phyloP scores from a whole-genome alignment of 1,140 invertebrate genomes.

The Pectinophora gossypiella region DNA sequence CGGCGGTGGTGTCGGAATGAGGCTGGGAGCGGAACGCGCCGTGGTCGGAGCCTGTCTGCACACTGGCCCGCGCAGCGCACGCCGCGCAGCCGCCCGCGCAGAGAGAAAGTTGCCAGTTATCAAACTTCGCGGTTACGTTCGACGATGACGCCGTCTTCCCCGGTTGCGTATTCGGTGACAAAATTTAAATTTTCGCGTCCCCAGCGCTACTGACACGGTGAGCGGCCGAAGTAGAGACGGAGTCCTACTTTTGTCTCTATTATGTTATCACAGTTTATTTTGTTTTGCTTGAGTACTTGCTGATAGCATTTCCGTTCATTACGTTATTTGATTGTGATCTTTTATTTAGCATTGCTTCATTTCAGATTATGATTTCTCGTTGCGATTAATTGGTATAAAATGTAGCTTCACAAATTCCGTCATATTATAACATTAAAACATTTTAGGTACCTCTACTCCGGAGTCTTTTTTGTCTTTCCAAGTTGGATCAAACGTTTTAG shows the following conservation, averaged over 20 bases:
- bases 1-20: slow-evolving; percentile 42
- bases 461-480: no score
- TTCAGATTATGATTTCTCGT: no score
- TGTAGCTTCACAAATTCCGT: no score
- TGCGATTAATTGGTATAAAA: no score
- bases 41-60: slow-evolving; percentile 28
- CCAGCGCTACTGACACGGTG: slow-evolving; percentile 63
- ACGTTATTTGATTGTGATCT: no score
- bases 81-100: slow-evolving; percentile 9
- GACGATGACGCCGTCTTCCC: slow-evolving; percentile 60
- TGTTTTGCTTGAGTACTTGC: no score
- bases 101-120: slow-evolving; percentile 70
- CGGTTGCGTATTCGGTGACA: slow-evolving; percentile 68
- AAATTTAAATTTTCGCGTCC: slow-evolving; percentile 56
- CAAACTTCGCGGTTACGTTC: slow-evolving; percentile 67
- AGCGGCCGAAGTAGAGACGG: slow-evolving; percentile 29
- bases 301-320: no score
- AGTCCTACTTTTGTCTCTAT: slow-evolving; percentile 41
- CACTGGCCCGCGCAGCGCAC: slow-evolving; percentile 20
- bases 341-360: no score
- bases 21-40: slow-evolving; percentile 46
- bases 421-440: no score
- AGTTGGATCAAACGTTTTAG: no score
- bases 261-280: no score
- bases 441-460: no score